Percentiles rank a stretch among this genome's conserved stretches.
Conservation (phyloP, 2,113 vertebrate species). For the Clinocottus analis region DNA sequence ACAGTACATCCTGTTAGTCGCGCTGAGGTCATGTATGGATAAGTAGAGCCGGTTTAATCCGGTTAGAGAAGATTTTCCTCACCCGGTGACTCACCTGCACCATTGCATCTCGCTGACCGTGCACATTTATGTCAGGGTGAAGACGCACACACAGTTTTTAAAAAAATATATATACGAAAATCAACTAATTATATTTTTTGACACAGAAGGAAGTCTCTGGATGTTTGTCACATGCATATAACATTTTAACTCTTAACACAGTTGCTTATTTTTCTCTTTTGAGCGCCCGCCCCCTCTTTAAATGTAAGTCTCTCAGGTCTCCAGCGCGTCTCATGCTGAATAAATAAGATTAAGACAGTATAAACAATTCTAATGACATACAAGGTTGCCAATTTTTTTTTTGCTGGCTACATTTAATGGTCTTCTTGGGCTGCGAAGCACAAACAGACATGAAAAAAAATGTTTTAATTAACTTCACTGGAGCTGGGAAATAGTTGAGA, state of each 20-base stretch:
- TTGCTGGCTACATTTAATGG: constrained; percentile 44
- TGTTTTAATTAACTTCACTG: constrained; percentile 25
- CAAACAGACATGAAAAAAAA: constrained; percentile 38
- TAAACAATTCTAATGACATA: constrained; percentile 65
- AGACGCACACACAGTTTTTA: background rate
- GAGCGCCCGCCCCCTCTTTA: background rate
- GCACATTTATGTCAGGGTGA: constrained; percentile 1
- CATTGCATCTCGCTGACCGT: constrained; percentile 36
- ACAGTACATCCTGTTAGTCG: constrained; percentile 47
- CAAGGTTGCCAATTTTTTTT: constrained; percentile 47
- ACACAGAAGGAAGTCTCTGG: background rate
- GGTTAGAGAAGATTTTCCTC: constrained; percentile 49
- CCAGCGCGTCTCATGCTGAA: constrained; percentile 16
- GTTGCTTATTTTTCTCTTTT: constrained; percentile 6
- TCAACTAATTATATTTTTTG: background rate
- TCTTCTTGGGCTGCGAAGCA: constrained; percentile 47
- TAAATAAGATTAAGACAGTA: constrained; percentile 65
- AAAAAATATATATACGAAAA: background rate
- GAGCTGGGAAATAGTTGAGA: constrained; percentile 52
- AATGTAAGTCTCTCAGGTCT: constrained; percentile 15
- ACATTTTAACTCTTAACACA: background rate
- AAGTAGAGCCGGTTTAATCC: constrained; percentile 52
- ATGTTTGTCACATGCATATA: background rate
- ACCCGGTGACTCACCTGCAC: constrained; percentile 42
- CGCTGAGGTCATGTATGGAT: constrained; percentile 22